phyloP scores from a whole-genome alignment of 2,797 vertebrate species.

The Xerus rutilus region DNA sequence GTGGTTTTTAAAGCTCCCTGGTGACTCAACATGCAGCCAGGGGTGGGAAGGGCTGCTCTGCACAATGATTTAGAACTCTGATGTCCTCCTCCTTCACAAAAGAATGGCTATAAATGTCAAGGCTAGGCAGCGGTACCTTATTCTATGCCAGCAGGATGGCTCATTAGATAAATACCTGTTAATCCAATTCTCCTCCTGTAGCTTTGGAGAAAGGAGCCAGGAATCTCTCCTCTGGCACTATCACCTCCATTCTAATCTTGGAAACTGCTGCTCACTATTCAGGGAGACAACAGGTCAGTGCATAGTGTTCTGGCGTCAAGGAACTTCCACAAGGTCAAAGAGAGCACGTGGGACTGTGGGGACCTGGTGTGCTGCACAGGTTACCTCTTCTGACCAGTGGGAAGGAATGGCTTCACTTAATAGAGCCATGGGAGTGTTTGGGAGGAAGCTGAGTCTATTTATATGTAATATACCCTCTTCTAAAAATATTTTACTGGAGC shows the following conservation, averaged over 20 bases:
- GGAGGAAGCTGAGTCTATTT: background rate
- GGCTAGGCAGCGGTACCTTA: background rate
- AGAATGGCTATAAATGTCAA: background rate
- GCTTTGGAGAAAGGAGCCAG: background rate
- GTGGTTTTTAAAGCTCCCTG: background rate
- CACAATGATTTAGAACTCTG: rapidly evolving
- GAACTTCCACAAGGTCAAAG: too few species aligned
- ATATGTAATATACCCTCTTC: background rate
- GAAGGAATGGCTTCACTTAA: background rate
- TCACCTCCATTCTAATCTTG: conserved; percentile 12
- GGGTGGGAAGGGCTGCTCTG: background rate
- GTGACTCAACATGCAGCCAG: background rate
- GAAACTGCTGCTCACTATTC: background rate
- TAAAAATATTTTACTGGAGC: background rate
- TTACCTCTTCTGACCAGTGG: background rate
- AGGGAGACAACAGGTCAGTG: background rate
- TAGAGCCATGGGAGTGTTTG: background rate
- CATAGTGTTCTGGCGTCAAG: too few species aligned
- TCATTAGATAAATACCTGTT: conserved; percentile 6
- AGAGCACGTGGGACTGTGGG: too few species aligned
- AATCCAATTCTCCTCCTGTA: background rate
- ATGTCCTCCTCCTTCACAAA: background rate
- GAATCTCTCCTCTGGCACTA: background rate
- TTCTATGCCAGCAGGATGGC: background rate
- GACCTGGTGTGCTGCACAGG: background rate